Percentiles rank a stretch among this genome's conserved stretches.
Evolutionary conservation across 1,140 invertebrate genomes (phyloP).

Genomic region (Eriocheir sinensis): DNA sequence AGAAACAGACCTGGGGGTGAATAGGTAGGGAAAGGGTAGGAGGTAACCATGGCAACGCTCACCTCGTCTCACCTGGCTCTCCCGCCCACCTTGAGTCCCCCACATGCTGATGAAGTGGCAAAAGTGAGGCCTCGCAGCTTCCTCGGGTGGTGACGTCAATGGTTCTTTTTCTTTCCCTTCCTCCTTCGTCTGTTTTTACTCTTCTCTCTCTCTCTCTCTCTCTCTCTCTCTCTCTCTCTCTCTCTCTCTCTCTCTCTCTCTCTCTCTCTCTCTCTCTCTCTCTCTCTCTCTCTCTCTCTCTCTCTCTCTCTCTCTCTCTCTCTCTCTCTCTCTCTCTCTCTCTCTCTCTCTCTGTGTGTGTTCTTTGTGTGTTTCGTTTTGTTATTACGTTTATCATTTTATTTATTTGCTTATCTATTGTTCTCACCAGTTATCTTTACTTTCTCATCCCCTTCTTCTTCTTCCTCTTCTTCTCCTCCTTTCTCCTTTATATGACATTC

Average conservation of each 20-base stretch:
- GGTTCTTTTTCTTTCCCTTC: conserved; percentile 6
- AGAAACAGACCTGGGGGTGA: no score
- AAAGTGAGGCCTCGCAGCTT: no score
- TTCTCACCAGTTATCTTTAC: not conserved
- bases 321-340: not conserved
- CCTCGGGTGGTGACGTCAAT: no score
- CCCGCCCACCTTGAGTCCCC: no score
- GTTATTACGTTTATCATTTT: not conserved
- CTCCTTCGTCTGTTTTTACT: not conserved
- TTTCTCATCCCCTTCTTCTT: not conserved
- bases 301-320: not conserved
- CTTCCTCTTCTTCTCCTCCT: not conserved
- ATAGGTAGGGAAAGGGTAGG: no score
- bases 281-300: not conserved
- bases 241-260: conserved; percentile 11
- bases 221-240: conserved; percentile 22
- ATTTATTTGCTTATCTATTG: not conserved
- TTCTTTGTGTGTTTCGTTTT: not conserved
- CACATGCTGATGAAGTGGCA: no score
- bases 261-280: not conserved
- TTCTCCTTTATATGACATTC: not conserved
- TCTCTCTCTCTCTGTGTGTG: not conserved
- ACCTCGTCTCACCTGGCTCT: no score
- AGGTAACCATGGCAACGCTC: no score
- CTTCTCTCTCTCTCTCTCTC: conserved; percentile 22